Base-by-base conservation (phyloP, 2,113 vertebrate species). In the Phaethon lepturus region DNA sequence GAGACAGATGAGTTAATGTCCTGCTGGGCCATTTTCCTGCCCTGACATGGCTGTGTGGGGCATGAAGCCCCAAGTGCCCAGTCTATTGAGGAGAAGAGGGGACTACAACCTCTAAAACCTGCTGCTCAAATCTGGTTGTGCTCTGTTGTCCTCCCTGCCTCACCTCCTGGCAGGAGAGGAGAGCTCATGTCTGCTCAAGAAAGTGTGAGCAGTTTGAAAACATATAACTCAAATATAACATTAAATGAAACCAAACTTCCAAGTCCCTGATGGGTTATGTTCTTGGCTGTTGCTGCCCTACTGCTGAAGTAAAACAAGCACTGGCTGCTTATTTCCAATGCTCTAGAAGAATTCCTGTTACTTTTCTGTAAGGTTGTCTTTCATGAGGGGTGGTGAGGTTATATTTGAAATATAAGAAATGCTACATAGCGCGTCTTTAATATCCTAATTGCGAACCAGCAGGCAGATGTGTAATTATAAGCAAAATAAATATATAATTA, bases 401-500 rank as follows among this genome's bases (percentile, higher is more conserved):
- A 15, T 66, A 38, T 77, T 71, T 59, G 88, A 80, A 40, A 84
- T 8, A 56, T 88, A 55, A 17, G 19, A 63, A 12, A 38, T 6
- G 40, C 53, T 75, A 19, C 55, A 10, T 19, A 84, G 69, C 1
- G 3, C 2, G 2, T 77, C 71, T 97, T 97, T 76, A 73, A 95
- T 91, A 91, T 90, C 94, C 68, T 97, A 97, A 98, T 96, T 96
- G 81, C 16, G 1, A 96, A 83, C 94, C 93, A 96, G 86, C 83
- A 91, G 90, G 94, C 66, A 96, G 73, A 79, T 86, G 60, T 94
- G 59, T 97, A 98, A 98, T 98, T 98, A 97, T 22, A 91, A 86
- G 75, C 91, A 75, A 88, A 63, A 94, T 93, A 98, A 98, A 97
- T 94, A 84, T 86, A 71, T 96, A 98, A 98, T 98, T 98, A 97